A percentile compares a stretch with the other conserved stretches of the same genome.
Evolutionary conservation across 2,797 vertebrate species (phyloP).

Genomic region (Columba guinea): DNA sequence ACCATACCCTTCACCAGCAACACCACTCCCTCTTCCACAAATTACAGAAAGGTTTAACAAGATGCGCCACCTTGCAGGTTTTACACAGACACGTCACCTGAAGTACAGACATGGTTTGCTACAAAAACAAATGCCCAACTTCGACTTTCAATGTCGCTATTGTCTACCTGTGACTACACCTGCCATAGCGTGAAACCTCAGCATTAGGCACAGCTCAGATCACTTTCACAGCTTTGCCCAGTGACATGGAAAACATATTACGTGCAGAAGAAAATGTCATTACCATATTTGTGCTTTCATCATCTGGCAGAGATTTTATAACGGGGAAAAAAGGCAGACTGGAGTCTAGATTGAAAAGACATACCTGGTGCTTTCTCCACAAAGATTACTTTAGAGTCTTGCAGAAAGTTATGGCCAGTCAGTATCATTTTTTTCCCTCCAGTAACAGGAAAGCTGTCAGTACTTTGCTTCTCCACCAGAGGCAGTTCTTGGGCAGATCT

Average conservation of each 20-base stretch:
- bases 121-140: not conserved
- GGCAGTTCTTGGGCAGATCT: constrained; percentile 98
- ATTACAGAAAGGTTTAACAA: not conserved
- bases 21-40: not conserved
- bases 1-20: not conserved
- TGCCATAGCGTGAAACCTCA: not conserved
- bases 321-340: not conserved
- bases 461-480: constrained; percentile 95
- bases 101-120: not conserved
- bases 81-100: not conserved
- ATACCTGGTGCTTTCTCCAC: constrained; percentile 99
- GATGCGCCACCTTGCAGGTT: not conserved
- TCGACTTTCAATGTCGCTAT: not conserved
- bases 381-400: constrained; percentile 97
- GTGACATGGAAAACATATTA: not conserved
- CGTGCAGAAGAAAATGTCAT: not conserved
- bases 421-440: constrained; percentile 94
- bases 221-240: not conserved
- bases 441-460: constrained; percentile 86
- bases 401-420: constrained; percentile 95
- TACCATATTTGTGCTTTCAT: not conserved
- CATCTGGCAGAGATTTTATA: not conserved
- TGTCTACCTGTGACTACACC: constrained; percentile 1
- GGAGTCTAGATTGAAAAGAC: not conserved
- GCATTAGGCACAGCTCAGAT: not conserved